Conservation (phyloP, 2,797 vertebrate species). For the Otus scops region DNA sequence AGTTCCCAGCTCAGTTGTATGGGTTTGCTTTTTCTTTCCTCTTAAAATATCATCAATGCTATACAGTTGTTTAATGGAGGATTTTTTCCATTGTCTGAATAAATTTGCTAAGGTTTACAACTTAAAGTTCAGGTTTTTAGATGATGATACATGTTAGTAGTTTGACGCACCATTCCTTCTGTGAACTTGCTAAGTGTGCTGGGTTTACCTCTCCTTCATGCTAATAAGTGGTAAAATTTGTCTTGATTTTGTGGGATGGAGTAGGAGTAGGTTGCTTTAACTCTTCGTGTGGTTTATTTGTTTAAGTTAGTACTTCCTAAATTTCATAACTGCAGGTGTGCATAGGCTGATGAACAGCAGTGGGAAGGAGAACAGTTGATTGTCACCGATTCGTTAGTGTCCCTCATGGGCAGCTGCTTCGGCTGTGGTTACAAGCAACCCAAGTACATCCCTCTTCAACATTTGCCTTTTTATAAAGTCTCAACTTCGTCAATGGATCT, state of each 20-base stretch:
- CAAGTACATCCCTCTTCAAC: not conserved
- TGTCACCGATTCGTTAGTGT: not conserved
- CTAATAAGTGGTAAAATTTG: not conserved
- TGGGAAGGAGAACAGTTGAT: not conserved
- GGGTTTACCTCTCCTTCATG: not conserved
- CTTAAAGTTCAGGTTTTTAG: not conserved
- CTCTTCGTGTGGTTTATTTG: not conserved
- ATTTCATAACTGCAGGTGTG: not conserved
- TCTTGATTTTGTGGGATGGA: not conserved
- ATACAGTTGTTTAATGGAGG: not conserved
- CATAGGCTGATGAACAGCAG: not conserved
- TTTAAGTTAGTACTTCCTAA: not conserved
- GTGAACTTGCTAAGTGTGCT: not conserved
- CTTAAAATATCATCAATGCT: not conserved
- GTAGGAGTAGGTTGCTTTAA: not conserved
- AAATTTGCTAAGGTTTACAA: not conserved
- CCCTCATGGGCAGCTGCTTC: not conserved
- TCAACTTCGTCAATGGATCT: not conserved
- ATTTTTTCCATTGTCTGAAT: not conserved
- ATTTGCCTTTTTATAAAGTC: not conserved
- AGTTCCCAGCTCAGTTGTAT: not conserved
- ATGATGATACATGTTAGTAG: not conserved
- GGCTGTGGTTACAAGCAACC: accelerated
- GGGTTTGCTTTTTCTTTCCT: not conserved
- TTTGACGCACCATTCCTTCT: not conserved